Evolutionary conservation across 1,140 invertebrate species (phyloP).

Genomic region (Episyrphus balteatus): DNA sequence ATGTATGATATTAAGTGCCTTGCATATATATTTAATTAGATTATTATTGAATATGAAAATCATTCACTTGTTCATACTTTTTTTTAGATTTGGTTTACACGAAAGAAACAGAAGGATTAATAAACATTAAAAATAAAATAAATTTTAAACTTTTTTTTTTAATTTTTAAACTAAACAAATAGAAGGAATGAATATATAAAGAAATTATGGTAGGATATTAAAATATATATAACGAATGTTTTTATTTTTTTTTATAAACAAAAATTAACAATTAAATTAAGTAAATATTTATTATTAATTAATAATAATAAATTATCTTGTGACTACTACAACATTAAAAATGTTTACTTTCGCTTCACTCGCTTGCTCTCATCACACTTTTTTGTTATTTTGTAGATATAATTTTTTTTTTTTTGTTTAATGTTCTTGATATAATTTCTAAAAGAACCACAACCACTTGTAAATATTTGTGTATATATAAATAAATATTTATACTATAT

Average conservation of each 20-base stretch:
- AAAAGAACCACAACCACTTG: slow-evolving; percentile 32
- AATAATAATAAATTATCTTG: too few species aligned
- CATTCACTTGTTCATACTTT: not conserved
- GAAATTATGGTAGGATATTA: slow-evolving; percentile 9
- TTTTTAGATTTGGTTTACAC: not conserved
- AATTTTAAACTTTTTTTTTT: not conserved
- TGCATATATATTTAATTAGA: too few species aligned
- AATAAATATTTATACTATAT: not conserved
- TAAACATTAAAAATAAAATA: slow-evolving; percentile 3
- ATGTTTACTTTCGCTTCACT: slow-evolving; percentile 28
- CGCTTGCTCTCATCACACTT: slow-evolving; percentile 9
- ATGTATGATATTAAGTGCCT: too few species aligned
- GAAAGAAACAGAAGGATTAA: slow-evolving; percentile 4
- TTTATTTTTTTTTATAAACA: slow-evolving; percentile 14
- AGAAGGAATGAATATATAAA: slow-evolving; percentile 7
- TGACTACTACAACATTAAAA: slow-evolving; percentile 18
- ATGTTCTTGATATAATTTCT: slow-evolving; percentile 6
- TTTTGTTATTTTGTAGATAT: not conserved
- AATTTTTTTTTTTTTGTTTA: slow-evolving; percentile 1
- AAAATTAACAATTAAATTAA: slow-evolving; percentile 19
- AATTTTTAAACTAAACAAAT: slow-evolving; percentile 1
- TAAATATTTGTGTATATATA: not conserved
- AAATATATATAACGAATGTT: slow-evolving; percentile 28
- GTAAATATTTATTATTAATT: slow-evolving; percentile 4
- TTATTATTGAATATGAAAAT: too few species aligned